A percentile compares a stretch with the other conserved stretches of the same genome.
Evolutionary conservation across 2,113 vertebrate species (phyloP).

Genomic region (Tragelaphus buxtoni): DNA sequence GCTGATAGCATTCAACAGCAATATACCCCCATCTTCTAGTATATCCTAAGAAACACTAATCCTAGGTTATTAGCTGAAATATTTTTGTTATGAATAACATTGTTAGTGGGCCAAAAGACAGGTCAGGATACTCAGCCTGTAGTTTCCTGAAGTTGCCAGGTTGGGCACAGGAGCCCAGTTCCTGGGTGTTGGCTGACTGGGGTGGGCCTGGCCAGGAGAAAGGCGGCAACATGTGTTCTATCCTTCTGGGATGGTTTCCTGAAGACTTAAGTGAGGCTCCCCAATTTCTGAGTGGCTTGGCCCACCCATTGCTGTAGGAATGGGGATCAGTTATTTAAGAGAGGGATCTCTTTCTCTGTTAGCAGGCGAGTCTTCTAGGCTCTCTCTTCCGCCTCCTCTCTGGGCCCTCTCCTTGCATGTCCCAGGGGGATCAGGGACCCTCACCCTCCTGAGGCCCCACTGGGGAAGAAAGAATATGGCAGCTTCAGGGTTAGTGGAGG

Average conservation of each 20-base stretch:
- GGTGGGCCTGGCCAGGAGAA: neutral
- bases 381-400: neutral
- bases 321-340: neutral
- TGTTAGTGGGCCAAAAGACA: slow-evolving; percentile 48
- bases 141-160: slow-evolving; percentile 14
- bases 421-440: slow-evolving; percentile 4
- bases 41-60: slow-evolving; percentile 74
- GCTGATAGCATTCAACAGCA: slow-evolving; percentile 46
- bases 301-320: neutral
- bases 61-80: slow-evolving; percentile 61
- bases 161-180: neutral
- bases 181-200: neutral
- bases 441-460: slow-evolving; percentile 8
- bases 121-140: neutral
- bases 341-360: neutral
- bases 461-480: neutral
- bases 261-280: neutral
- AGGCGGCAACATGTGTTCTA: neutral
- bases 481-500: neutral
- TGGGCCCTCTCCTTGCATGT: neutral
- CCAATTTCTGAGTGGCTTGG: neutral
- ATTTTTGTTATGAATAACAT: slow-evolving; percentile 55
- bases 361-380: neutral
- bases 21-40: slow-evolving; percentile 43
- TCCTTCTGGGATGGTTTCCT: neutral